Conservation (phyloP, 37 sponge, comb jelly and placozoan genomes). For the Ephydatia muelleri region DNA sequence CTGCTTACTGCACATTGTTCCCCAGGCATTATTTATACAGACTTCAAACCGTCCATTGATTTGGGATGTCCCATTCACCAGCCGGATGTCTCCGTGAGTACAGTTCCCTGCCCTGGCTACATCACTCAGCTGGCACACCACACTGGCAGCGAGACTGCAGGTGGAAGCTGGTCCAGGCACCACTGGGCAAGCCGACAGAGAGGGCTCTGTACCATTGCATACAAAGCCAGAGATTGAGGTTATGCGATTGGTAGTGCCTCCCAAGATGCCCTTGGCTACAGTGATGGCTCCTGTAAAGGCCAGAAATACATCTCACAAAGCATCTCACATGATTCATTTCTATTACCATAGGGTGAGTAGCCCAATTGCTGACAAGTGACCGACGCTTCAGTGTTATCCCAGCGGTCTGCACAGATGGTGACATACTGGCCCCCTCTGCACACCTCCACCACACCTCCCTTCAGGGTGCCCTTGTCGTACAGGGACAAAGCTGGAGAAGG, state of each 20-base stretch:
- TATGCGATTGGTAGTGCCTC: neutral
- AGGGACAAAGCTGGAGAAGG: neutral
- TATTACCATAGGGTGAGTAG: slow-evolving; percentile 16
- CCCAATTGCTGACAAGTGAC: slow-evolving; percentile 30
- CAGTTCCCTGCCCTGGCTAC: slow-evolving; percentile 11
- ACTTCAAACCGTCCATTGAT: slow-evolving; percentile 48
- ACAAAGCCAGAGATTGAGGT: neutral
- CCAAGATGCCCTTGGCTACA: neutral
- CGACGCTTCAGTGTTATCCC: slow-evolving; percentile 17
- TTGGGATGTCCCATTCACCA: slow-evolving; percentile 9
- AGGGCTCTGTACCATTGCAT: neutral
- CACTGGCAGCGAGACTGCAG: neutral
- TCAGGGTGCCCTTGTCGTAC: slow-evolving; percentile 4
- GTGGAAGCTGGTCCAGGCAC: neutral
- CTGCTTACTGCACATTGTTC: slow-evolving; percentile 35
- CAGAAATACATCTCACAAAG: neutral
- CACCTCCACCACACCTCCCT: slow-evolving; percentile 39
- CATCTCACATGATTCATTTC: neutral
- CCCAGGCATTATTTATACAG: slow-evolving; percentile 64
- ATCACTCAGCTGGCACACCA: neutral
- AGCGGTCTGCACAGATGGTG: slow-evolving; percentile 29
- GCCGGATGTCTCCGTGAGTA: slow-evolving; percentile 27
- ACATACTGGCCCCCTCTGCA: slow-evolving; percentile 12
- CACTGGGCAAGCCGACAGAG: neutral
- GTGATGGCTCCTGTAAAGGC: neutral